Evolutionary conservation across 2,113 vertebrate genomes (phyloP), one percentile per base, ranked within the genome.

Genomic region (Oreocharis arfaki): DNA sequence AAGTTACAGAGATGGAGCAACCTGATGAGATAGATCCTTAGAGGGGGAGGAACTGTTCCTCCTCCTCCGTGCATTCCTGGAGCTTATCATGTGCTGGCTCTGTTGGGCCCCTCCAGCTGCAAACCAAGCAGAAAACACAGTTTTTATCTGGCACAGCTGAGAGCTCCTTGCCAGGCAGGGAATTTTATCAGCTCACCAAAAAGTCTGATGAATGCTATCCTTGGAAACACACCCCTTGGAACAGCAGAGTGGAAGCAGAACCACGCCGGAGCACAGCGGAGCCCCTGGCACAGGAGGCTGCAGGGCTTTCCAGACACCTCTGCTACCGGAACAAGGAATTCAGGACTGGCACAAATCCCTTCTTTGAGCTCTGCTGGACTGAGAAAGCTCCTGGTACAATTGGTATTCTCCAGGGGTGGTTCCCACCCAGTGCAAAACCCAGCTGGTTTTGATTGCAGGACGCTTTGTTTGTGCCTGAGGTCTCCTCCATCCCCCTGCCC

Each of bases 371-470:
- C 8, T 52, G 30, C 76, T 46, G 59, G 22, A 4, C 65, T 47
- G 69, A 30, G 32, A 56, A n/a, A 76, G 22, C 78, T 64, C 52
- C 84, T 82, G 68, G 44, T 41, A 60, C 87, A 87, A 71, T 22
- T 73, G 70, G 26, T 32, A 71, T 84, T 93, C 60, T 73, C 81
- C 57, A 56, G 84, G 4, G 81, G 90, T 50, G 73, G 60, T 59
- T 87, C 90, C 92, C 93, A 97, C 81, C 78, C 95, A 39, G 33
- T 22, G 79, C 73, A 74, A 56, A 90, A 13, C 4, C 23, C 95
- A 89, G 84, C 64, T 91, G 96, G 87, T 50, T 94, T 77, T 2
- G 22, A 85, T 93, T 84, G 64, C 41, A 30, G 35, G 49, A 35
- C 0, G 5, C 21, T 79, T 63, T 71, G 60, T 79, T 89, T 60